A percentile compares a stretch with the other conserved stretches of the same genome.
Conservation (phyloP, 2,797 vertebrate genomes). For the Pseudochirops corinnae region DNA sequence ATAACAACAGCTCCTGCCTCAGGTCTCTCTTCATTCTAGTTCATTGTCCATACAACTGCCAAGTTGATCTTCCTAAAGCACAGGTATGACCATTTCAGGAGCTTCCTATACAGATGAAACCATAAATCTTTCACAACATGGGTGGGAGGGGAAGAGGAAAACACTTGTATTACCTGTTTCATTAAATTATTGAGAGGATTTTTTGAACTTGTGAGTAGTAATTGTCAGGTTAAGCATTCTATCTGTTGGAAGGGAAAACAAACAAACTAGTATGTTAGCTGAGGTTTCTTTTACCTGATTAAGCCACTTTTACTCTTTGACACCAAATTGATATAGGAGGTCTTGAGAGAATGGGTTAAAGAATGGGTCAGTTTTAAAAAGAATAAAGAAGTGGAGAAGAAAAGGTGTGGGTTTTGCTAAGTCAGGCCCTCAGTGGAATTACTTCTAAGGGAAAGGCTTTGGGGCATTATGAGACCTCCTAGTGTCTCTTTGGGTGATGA, state of each 20-base stretch:
- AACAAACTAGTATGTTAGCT: conserved; percentile 6
- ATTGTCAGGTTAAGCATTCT: neutral
- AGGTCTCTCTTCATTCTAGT: neutral
- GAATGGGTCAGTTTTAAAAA: neutral
- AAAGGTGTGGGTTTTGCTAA: neutral
- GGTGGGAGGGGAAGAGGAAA: neutral
- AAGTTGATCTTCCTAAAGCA: neutral
- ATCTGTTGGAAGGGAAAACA: neutral
- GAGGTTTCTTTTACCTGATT: conserved; percentile 15
- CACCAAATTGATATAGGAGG: neutral
- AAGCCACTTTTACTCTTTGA: neutral
- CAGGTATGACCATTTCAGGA: neutral
- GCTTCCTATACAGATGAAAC: neutral
- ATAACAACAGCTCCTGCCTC: neutral
- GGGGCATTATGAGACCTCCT: neutral
- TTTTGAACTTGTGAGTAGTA: neutral
- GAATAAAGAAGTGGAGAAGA: neutral
- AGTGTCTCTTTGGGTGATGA: neutral
- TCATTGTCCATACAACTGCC: neutral
- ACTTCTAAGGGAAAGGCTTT: neutral
- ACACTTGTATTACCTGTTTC: neutral
- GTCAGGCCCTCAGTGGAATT: neutral
- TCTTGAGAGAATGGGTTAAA: neutral
- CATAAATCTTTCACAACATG: neutral
- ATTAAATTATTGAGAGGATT: neutral